phyloP scores from a whole-genome alignment of 2,797 vertebrate species.

The Zalophus californianus region DNA sequence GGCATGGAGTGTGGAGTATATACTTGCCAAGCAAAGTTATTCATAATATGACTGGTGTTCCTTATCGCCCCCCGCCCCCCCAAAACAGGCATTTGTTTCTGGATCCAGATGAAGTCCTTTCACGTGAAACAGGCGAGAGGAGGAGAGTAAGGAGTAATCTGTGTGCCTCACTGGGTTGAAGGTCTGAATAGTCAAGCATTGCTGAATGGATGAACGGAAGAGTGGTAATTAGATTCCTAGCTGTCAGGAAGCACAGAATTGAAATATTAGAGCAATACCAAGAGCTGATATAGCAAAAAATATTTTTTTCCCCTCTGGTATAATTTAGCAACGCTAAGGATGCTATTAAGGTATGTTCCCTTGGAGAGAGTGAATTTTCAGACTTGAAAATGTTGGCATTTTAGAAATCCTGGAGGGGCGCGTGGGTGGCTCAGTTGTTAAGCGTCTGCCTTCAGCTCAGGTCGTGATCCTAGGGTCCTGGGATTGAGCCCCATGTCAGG shows the following conservation, averaged over 20 bases:
- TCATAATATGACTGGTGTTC: not conserved
- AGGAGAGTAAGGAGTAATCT: not conserved
- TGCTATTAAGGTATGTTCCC: conserved; percentile 32
- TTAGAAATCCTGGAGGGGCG: conserved; percentile 36
- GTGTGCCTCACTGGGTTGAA: not conserved
- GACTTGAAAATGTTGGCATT: conserved; percentile 24
- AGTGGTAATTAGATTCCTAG: conserved; percentile 59
- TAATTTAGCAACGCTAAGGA: conserved; percentile 56
- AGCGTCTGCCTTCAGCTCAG: no score
- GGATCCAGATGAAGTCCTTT: not conserved
- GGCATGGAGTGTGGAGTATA: not conserved
- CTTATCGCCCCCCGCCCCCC: not conserved
- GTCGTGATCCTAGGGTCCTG: no score
- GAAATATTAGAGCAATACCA: conserved; percentile 61
- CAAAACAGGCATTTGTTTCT: not conserved
- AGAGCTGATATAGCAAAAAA: conserved; percentile 69
- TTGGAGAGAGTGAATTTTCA: not conserved
- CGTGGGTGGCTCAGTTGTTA: no score
- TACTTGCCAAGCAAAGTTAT: not conserved
- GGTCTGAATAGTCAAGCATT: conserved; percentile 21
- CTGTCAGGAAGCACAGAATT: conserved; percentile 49
- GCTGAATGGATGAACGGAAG: conserved; percentile 46
- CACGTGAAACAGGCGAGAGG: not conserved
- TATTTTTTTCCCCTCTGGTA: not conserved
- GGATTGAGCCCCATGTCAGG: no score